These are phyloP conservation scores for Stichodactyla mertensii DNA, from an alignment of 64 coral and sea anemone genomes.

Conservation along the genomic window DNA sequence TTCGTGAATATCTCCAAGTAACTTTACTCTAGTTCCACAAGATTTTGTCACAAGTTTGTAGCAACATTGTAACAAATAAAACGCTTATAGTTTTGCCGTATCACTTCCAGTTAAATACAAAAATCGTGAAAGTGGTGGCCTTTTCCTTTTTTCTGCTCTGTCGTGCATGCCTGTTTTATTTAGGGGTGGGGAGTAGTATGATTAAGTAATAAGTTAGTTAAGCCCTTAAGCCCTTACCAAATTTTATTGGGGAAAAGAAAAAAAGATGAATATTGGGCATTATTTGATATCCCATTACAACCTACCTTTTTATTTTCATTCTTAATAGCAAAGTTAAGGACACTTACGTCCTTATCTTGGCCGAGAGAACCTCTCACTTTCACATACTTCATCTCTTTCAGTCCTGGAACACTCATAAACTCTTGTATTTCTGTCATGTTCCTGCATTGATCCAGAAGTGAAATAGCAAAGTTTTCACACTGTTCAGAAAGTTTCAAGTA, in stretches of 20 bases:
- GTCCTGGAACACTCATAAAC: conserved; percentile 58
- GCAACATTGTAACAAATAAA: too few species aligned
- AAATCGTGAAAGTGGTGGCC: too few species aligned
- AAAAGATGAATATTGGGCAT: neutral
- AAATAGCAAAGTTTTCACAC: conserved; percentile 66
- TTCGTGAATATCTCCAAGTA: too few species aligned
- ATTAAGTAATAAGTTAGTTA: too few species aligned
- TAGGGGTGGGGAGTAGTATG: too few species aligned
- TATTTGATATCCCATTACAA: neutral
- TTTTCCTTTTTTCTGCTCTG: too few species aligned
- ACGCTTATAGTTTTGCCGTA: too few species aligned
- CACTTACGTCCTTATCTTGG: conserved; percentile 53
- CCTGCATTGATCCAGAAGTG: conserved; percentile 61
- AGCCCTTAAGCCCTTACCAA: neutral
- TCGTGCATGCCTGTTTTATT: too few species aligned
- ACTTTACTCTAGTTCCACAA: too few species aligned
- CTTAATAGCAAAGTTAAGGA: conserved; percentile 79
- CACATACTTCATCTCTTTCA: conserved; percentile 38
- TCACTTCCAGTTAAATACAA: too few species aligned
- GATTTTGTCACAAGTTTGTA: too few species aligned
- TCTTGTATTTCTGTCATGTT: conserved; percentile 63
- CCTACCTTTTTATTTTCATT: conserved; percentile 71
- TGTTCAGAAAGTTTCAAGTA: conserved; percentile 50
- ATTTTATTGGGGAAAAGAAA: neutral
- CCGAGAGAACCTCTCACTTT: neutral